Evolutionary conservation across 2,797 vertebrate species (phyloP).

Genomic region (Clamator glandarius): DNA sequence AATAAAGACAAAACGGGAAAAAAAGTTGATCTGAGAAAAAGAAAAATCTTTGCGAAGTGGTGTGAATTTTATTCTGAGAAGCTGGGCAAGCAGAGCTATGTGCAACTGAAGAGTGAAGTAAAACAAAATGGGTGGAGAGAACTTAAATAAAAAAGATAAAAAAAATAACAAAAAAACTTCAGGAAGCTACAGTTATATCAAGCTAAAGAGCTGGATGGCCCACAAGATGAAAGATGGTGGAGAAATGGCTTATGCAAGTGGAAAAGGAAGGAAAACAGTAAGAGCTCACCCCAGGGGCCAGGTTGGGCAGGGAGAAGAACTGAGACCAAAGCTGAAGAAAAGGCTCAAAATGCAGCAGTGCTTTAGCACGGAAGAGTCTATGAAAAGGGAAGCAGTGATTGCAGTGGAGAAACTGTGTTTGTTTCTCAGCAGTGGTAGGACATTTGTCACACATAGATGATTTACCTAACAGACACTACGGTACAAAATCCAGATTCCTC

Average conservation of each 20-base stretch:
- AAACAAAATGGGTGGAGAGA: neutral
- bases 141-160: neutral
- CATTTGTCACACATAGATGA: neutral
- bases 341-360: neutral
- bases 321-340: neutral
- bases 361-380: neutral
- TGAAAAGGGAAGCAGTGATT: neutral
- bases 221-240: neutral
- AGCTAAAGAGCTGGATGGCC: neutral
- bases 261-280: neutral
- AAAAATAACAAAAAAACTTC: neutral
- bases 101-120: neutral
- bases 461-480: neutral
- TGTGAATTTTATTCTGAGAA: rapidly evolving
- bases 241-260: rapidly evolving
- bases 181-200: neutral
- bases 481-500: neutral
- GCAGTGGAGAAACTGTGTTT: neutral
- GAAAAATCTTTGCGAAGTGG: neutral
- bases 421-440: neutral
- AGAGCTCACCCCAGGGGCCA: neutral
- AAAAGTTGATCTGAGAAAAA: neutral
- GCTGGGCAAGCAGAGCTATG: rapidly evolving
- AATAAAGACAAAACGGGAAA: neutral
- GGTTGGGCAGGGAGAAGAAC: neutral